Percentiles rank a stretch among this genome's conserved stretches.
Evolutionary conservation across 2,113 vertebrate genomes (phyloP).

Genomic region (Numida meleagris): DNA sequence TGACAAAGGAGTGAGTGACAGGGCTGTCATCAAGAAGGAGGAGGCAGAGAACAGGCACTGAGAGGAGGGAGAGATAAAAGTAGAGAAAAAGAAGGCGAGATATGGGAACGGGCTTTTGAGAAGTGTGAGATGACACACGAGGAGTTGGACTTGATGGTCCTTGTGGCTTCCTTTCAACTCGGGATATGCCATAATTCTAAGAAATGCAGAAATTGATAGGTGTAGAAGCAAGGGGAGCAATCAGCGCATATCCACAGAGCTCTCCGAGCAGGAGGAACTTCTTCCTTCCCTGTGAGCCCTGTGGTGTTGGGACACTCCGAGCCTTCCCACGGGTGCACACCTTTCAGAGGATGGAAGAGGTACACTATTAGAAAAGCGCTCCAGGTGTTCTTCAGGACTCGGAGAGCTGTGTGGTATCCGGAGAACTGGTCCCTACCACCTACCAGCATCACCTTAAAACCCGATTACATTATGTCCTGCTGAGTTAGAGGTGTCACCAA

Average conservation of each 20-base stretch:
- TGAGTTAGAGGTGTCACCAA: fast-evolving
- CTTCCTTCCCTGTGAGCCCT: background rate
- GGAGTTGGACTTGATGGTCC: background rate
- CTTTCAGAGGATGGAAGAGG: background rate
- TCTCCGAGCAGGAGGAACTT: background rate
- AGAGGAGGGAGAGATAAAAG: background rate
- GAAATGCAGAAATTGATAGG: background rate
- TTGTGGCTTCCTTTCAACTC: background rate
- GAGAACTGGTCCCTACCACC: background rate
- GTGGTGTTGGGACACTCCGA: background rate
- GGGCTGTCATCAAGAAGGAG: background rate
- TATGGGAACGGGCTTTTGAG: background rate
- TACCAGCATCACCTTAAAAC: background rate
- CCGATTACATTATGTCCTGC: fast-evolving
- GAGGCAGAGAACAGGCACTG: no score
- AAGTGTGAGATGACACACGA: background rate
- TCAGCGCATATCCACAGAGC: background rate
- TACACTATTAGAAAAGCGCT: background rate
- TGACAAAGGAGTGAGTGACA: no score
- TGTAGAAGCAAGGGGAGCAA: background rate
- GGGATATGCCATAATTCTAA: background rate
- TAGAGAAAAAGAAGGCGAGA: background rate
- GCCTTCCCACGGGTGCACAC: fast-evolving
- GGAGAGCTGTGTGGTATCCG: background rate
- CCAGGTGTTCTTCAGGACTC: background rate